Base-by-base conservation (phyloP, 1,140 invertebrate species). In the Bicyclus anynana region DNA sequence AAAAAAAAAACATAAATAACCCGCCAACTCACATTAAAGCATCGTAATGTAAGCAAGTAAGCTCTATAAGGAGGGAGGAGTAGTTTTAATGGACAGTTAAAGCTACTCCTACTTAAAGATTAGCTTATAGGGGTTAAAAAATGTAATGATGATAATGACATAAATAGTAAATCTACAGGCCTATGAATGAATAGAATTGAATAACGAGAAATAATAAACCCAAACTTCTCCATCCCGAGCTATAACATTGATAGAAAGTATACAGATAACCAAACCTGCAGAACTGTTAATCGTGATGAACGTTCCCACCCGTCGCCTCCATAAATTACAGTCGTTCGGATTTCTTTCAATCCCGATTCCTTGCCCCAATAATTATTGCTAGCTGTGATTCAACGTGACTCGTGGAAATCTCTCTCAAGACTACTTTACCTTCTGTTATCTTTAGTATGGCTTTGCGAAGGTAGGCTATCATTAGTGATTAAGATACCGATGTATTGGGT, bases 331-430 rank as follows among this genome's bases (percentile, higher is more conserved):
- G 17, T 18, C 18, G 16, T 44, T 20, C 40, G 37, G 37, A 38
- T 20, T 44, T 50, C 47, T 57, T 40, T 44, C 55, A 17, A 40
- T 33, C 27, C 33, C 47, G 55, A 57, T 57, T 57, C 42, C 55
- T 57, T 56, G 40, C 13, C 27, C 13, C 55, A 38, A 57, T 57
- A 57, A 57, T 57, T 57, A 57, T 57, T 51, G 55, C 48, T 29
- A 42, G 55, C 55, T 40, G 37, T 57, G 55, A 51, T 57, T 57
- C 21, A 27, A 29, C 12, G 14, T 26, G 21, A 48, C 12, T 48
- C 5, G 12, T 17, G 40, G 18, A 44, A 44, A 44, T 44, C 40
- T 20, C 40, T 44, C 40, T 18, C 18, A 44, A 44, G 16, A 20
- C 16, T 44, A 44, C 40, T 44, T n/a, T 44, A 44, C 40, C 40